Conservation (phyloP, 2,888 invertebrate genomes). For the Cephus pulcher region DNA sequence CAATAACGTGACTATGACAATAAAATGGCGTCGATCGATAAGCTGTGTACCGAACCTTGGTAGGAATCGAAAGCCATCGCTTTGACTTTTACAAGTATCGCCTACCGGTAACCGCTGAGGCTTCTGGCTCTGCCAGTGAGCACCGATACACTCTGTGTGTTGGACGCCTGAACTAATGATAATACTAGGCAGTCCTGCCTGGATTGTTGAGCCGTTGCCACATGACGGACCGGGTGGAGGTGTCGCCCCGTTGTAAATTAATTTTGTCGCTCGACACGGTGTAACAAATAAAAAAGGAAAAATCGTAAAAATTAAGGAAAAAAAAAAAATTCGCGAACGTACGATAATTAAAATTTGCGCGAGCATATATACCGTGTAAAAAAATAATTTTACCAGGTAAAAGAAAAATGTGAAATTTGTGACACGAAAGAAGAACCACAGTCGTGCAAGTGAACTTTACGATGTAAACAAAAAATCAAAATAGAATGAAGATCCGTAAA, state of each 20-base stretch:
- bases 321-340: no score
- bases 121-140: neutral
- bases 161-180: constrained; percentile 9
- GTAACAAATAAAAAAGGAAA: neutral
- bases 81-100: constrained; percentile 4
- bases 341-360: neutral
- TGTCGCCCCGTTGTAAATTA: neutral
- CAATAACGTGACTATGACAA: neutral
- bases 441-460: neutral
- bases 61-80: neutral
- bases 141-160: constrained; percentile 1
- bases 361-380: no score
- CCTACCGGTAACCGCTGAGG: neutral
- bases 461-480: no score
- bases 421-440: neutral
- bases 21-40: neutral
- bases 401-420: neutral
- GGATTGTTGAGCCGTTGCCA: constrained; percentile 36
- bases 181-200: constrained; percentile 28
- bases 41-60: neutral
- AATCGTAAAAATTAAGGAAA: neutral
- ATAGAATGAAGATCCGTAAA: neutral
- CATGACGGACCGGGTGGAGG: constrained; percentile 14
- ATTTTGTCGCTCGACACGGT: neutral
- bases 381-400: neutral